A percentile compares a stretch with the other conserved stretches of the same genome.
Conservation (phyloP, 2,888 invertebrate genomes). For the Clostera curtula region DNA sequence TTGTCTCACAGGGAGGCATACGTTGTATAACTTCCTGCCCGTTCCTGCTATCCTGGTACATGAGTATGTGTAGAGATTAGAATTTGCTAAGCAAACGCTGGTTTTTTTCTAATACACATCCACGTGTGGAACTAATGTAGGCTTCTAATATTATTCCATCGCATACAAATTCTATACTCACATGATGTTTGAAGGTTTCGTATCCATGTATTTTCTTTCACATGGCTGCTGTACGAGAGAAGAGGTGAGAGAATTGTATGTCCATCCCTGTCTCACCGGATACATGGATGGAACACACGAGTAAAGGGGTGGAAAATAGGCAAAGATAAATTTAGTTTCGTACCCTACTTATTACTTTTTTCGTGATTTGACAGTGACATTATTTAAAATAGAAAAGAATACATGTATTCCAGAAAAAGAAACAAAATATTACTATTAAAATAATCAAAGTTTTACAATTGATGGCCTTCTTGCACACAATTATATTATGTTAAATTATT, state of each 20-base stretch:
- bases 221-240: slow-evolving; percentile 24
- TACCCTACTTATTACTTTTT: too few relatives aligned
- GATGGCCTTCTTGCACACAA: too few relatives aligned
- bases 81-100: slow-evolving; percentile 70
- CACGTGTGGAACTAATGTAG: slow-evolving; percentile 40
- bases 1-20: slow-evolving; percentile 56
- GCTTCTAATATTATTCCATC: slow-evolving; percentile 32
- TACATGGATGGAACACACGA: too few relatives aligned
- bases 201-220: slow-evolving; percentile 30
- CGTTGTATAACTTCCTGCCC: slow-evolving; percentile 48
- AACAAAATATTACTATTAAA: too few relatives aligned
- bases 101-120: slow-evolving; percentile 60
- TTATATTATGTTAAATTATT: too few relatives aligned
- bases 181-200: slow-evolving; percentile 31
- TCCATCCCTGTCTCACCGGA: slow-evolving; percentile 24
- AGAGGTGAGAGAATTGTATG: slow-evolving; percentile 23
- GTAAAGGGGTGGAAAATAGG: too few relatives aligned
- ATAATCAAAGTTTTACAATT: too few relatives aligned
- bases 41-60: slow-evolving; percentile 57
- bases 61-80: slow-evolving; percentile 74
- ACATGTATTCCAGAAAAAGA: too few relatives aligned
- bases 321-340: too few relatives aligned
- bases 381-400: too few relatives aligned
- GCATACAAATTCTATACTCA: slow-evolving; percentile 19
- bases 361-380: too few relatives aligned